Percentiles rank a stretch among this genome's conserved stretches.
Evolutionary conservation across 2,888 invertebrate genomes (phyloP).

Genomic region (Limenitis camilla): DNA sequence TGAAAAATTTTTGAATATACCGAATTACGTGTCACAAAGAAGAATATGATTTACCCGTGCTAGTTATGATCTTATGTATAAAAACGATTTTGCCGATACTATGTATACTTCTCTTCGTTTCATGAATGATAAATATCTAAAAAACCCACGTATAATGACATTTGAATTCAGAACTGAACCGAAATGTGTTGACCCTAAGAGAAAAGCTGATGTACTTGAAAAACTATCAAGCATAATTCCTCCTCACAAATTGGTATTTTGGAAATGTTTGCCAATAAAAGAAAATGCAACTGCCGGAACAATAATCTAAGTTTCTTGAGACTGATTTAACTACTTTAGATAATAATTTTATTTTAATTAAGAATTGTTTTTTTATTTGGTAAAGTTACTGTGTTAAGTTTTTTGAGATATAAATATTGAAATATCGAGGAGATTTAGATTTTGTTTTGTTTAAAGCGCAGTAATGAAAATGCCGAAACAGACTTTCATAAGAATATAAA

Average conservation of each 20-base stretch:
- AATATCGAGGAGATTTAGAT: neutral
- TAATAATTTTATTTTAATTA: neutral
- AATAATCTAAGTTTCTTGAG: neutral
- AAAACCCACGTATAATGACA: neutral
- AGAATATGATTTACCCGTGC: slow-evolving; percentile 19
- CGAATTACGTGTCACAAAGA: slow-evolving; percentile 25
- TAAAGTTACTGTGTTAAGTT: neutral
- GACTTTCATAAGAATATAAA: neutral
- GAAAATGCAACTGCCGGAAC: slow-evolving; percentile 1
- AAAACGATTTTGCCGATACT: slow-evolving; percentile 11
- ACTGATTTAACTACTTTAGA: slow-evolving; percentile 1
- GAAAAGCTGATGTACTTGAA: neutral
- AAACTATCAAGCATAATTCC: neutral
- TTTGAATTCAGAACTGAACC: neutral
- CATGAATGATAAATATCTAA: neutral
- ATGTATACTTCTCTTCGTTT: neutral
- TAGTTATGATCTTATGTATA: slow-evolving; percentile 22
- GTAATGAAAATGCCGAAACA: neutral
- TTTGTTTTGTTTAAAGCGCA: neutral
- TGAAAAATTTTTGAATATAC: slow-evolving; percentile 22
- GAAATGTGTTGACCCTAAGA: neutral
- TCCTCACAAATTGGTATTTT: neutral
- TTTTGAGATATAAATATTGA: neutral
- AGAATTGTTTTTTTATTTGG: neutral
- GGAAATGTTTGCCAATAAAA: slow-evolving; percentile 17